Conservation (phyloP, 2,797 vertebrate species). For the Falco berigora region DNA sequence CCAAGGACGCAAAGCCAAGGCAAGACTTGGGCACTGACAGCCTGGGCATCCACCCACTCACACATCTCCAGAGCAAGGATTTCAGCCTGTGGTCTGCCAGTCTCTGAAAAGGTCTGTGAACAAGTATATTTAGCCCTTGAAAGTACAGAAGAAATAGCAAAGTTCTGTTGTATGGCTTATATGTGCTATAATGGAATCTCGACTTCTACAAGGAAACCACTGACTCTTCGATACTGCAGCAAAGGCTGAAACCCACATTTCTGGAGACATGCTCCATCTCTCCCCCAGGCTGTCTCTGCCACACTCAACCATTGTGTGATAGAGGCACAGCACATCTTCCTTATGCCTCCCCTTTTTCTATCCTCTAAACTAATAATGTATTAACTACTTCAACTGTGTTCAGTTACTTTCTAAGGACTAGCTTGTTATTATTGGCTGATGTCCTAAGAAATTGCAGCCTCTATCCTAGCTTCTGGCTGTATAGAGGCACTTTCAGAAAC, state of each 20-base stretch:
- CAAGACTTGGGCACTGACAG: not conserved
- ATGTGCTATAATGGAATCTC: not conserved
- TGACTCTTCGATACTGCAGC: not conserved
- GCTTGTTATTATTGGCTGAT: not conserved
- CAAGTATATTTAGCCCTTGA: not conserved
- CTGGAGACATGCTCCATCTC: not conserved
- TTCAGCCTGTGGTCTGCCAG: not conserved
- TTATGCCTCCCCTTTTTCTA: not conserved
- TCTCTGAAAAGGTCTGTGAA: not conserved
- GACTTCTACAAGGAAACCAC: not conserved
- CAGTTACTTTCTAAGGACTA: not conserved
- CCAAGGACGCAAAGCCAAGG: not conserved
- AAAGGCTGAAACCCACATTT: not conserved
- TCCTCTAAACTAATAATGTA: not conserved
- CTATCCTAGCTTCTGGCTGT: not conserved
- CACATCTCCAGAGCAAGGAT: not conserved
- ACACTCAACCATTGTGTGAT: rapidly evolving
- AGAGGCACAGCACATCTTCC: not conserved
- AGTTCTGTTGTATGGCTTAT: not conserved
- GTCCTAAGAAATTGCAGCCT: not conserved
- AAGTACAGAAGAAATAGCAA: not conserved
- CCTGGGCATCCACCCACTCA: too few species aligned
- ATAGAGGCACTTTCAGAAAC: not conserved
- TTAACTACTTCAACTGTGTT: not conserved
- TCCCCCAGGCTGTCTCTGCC: not conserved